A percentile compares a stretch with the other conserved stretches of the same genome.
Conservation (phyloP, 1,140 invertebrate genomes). For the Probaryconus sp. region DNA sequence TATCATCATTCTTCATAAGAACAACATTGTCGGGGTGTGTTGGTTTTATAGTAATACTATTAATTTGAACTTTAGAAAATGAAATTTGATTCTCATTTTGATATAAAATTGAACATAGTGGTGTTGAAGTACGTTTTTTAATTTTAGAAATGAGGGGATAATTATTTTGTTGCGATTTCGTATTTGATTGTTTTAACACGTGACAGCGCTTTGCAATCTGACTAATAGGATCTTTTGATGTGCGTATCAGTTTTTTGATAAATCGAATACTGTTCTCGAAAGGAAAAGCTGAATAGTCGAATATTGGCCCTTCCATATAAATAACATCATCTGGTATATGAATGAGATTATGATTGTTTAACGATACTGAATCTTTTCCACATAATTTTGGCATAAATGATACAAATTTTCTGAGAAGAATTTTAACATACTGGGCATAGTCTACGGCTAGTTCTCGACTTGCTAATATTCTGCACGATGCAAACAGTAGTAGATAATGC, state of each 20-base stretch:
- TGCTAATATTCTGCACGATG: slow-evolving; percentile 25
- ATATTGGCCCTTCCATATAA: slow-evolving; percentile 23
- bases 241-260: slow-evolving; percentile 11
- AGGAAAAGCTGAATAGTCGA: slow-evolving; percentile 23
- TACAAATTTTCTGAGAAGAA: slow-evolving; percentile 52
- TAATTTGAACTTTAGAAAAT: slow-evolving; percentile 6
- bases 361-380: slow-evolving; percentile 35
- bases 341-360: slow-evolving; percentile 55
- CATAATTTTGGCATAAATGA: slow-evolving; percentile 45
- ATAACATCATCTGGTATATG: slow-evolving; percentile 56
- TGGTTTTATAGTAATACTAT: background rate
- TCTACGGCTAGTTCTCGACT: slow-evolving; percentile 23
- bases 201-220: slow-evolving; percentile 4
- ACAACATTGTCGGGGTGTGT: slow-evolving; percentile 11
- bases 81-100: background rate
- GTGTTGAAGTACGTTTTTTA: background rate
- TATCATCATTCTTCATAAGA: slow-evolving; percentile 2
- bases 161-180: background rate
- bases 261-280: slow-evolving; percentile 31
- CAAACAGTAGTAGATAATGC: slow-evolving; percentile 52
- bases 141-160: slow-evolving; percentile 15
- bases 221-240: slow-evolving; percentile 11
- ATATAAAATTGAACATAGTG: slow-evolving; percentile 3
- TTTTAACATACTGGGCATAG: slow-evolving; percentile 36
- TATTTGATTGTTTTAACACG: slow-evolving; percentile 10